Conservation (phyloP, 2,888 invertebrate species). For the Polyploca ridens region DNA sequence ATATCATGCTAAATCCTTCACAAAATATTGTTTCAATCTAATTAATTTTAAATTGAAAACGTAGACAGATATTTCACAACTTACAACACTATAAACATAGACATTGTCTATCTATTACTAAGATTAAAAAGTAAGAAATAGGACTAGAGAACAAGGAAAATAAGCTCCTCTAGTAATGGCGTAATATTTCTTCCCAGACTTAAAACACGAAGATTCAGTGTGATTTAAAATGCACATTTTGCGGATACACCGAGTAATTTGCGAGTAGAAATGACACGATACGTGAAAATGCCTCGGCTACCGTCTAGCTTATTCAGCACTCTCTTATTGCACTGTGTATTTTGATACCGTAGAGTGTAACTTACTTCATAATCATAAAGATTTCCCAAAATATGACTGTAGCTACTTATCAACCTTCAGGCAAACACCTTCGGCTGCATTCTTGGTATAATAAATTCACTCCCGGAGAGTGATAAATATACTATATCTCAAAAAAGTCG, state of each 20-base stretch:
- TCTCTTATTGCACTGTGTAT: slow-evolving; percentile 5
- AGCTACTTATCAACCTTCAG: too few relatives aligned
- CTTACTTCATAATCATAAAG: neutral
- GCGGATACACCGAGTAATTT: neutral
- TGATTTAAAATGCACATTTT: slow-evolving; percentile 9
- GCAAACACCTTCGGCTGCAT: too few relatives aligned
- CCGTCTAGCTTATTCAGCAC: neutral
- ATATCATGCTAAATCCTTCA: too few relatives aligned
- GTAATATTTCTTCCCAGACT: neutral
- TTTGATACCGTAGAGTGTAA: neutral
- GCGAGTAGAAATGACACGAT: neutral
- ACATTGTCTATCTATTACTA: neutral
- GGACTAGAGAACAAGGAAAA: neutral
- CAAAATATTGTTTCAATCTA: neutral
- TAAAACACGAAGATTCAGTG: neutral
- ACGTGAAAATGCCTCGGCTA: neutral
- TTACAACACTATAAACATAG: neutral
- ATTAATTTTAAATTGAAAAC: neutral
- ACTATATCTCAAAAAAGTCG: too few relatives aligned
- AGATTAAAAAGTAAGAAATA: neutral
- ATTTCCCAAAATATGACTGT: too few relatives aligned
- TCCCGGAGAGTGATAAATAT: too few relatives aligned
- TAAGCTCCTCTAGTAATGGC: neutral
- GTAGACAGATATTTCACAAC: too few relatives aligned
- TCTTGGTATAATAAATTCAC: too few relatives aligned